These are phyloP conservation scores for Antitype chi DNA, from an alignment of 2,888 invertebrate species.

Conservation along the genomic window DNA sequence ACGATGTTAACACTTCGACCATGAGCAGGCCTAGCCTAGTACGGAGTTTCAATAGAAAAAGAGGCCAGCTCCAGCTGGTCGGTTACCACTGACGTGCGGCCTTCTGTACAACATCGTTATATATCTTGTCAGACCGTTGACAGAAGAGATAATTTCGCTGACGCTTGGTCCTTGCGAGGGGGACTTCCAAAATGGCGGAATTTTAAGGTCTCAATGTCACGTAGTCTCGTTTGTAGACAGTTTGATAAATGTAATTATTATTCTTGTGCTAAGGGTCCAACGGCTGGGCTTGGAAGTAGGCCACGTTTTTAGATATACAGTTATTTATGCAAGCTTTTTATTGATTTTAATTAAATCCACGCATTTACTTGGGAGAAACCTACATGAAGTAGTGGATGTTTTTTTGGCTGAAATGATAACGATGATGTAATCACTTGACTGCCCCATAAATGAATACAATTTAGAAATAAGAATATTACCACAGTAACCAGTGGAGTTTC, in stretches of 20 bases:
- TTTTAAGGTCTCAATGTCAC: constrained; percentile 58
- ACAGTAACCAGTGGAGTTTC: too few relatives aligned
- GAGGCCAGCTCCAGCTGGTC: background rate
- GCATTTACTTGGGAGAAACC: background rate
- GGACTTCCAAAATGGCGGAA: constrained; percentile 48
- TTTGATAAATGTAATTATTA: constrained; percentile 63
- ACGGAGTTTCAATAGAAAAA: background rate
- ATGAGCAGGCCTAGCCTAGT: background rate
- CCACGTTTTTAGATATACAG: constrained; percentile 12
- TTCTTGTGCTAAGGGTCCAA: constrained; percentile 38
- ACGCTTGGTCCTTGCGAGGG: constrained; percentile 41
- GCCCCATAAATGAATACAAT: background rate
- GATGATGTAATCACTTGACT: background rate
- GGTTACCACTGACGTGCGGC: background rate
- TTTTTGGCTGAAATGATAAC: background rate
- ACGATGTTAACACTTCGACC: background rate
- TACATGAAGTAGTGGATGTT: background rate
- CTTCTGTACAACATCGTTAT: constrained; percentile 33
- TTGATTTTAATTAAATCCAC: constrained; percentile 13
- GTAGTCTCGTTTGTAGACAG: constrained; percentile 50
- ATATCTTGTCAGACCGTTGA: constrained; percentile 52
- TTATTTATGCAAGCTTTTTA: background rate
- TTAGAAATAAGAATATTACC: background rate
- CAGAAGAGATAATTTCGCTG: constrained; percentile 62
- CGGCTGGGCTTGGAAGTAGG: background rate